Evolutionary conservation across 2,888 invertebrate species (phyloP), one percentile per base, ranked within the genome.

Genomic region (Stenodera caucasica): DNA sequence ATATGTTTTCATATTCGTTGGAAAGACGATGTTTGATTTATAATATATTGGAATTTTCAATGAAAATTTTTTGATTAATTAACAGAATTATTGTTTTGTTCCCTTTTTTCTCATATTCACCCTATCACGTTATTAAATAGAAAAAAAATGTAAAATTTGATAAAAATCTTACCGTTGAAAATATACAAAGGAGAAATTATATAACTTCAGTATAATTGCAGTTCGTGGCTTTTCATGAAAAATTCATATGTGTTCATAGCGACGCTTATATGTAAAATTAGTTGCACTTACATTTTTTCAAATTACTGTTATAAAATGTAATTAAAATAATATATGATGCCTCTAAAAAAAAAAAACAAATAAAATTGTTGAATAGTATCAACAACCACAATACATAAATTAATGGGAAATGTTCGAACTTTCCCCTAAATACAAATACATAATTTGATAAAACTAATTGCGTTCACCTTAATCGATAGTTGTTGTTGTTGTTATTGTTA

Each of bases 201-300:
- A 61, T 52, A 55, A 51, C 49, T 61, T 37, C 51, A 18, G 37
- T 51, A 49, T 61, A 60, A 60, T 57, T 60, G 57, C 40, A 49
- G 53, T 60, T 57, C 3, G 45, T 45, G 21, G 21, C 30, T 53
- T 30, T 33, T 58, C 61, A 61, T 54, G 55, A 55, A 61, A 61
- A 57, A 61, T 61, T 57, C 54, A 61, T 61, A 33, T 49, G 33
- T 30, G 14, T 32, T 21, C 30, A 26, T 52, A 29, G 14, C 32
- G 26, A 14, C 40, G 40, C 12, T 45, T 29, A 40, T 51, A 57
- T 33, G 29, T 49, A 45, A 14, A 53, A 52, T 57, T 60, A 49
- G 49, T 32, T 55, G 55, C 55, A 55, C 26, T 35, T 49, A n/a
- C 18, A 12, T 45, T 45, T 45, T 45, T 45, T 53, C 15, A 50